phyloP scores from a whole-genome alignment of 2,888 invertebrate species.

The Ceraclea dissimilis region DNA sequence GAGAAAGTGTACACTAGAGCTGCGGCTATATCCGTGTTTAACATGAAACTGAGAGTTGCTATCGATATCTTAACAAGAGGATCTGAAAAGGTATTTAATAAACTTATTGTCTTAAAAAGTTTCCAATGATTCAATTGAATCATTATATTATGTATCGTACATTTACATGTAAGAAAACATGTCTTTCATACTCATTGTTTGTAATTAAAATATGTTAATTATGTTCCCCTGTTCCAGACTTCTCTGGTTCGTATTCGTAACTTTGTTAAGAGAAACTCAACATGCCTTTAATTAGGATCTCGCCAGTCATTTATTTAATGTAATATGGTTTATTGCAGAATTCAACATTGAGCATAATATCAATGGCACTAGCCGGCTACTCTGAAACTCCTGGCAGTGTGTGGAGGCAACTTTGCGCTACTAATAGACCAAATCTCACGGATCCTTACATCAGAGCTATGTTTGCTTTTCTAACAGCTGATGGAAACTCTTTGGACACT shows the following conservation, averaged over 20 bases:
- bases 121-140: conserved; percentile 27
- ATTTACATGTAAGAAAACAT: no score
- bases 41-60: conserved; percentile 74
- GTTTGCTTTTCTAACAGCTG: conserved; percentile 82
- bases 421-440: conserved; percentile 67
- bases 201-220: no score
- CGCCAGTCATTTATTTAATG: not conserved
- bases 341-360: conserved; percentile 23
- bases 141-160: conserved; percentile 28
- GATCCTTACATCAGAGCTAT: conserved; percentile 88
- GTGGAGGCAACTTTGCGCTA: conserved; percentile 69
- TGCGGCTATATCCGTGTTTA: conserved; percentile 87
- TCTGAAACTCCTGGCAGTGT: conserved; percentile 74
- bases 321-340: not conserved
- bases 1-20: conserved; percentile 73
- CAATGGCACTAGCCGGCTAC: conserved; percentile 67
- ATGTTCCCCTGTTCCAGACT: no score
- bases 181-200: no score
- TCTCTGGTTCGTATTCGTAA: no score
- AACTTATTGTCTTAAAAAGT: not conserved
- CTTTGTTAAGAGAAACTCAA: no score
- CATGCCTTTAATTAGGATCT: no score
- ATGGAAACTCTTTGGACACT: conserved; percentile 65
- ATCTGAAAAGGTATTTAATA: conserved; percentile 36
- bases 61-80: conserved; percentile 80